Evolutionary conservation across 2,113 vertebrate species (phyloP).

Genomic region (Pomatostomus ruficeps): DNA sequence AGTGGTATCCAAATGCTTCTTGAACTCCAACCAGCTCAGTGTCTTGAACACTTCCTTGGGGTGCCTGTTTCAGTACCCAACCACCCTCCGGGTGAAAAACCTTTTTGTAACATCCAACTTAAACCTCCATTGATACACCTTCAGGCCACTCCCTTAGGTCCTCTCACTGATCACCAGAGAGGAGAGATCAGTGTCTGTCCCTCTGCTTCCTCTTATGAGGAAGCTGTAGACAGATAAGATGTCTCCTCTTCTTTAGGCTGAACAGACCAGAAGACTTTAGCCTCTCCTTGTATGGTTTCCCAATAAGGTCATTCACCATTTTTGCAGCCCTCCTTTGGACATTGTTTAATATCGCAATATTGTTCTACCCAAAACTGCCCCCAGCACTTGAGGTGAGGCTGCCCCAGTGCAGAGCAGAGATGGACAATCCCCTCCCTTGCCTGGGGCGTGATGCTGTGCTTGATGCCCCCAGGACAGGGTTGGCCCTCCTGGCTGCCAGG

Average conservation of each 20-base stretch:
- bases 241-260: not conserved
- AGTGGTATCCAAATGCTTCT: not conserved
- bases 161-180: not conserved
- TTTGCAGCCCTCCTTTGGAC: not conserved
- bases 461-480: rapidly evolving
- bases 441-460: rapidly evolving
- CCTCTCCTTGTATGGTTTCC: not conserved
- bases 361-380: rapidly evolving
- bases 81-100: not conserved
- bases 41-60: not conserved
- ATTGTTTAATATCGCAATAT: not conserved
- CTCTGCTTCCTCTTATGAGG: not conserved
- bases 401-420: rapidly evolving
- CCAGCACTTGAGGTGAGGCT: rapidly evolving
- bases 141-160: not conserved
- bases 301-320: not conserved
- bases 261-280: not conserved
- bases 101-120: not conserved
- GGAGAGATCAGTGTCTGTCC: not conserved
- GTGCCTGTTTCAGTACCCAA: not conserved
- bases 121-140: not conserved
- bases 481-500: not conserved
- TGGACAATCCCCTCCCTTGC: not conserved
- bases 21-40: not conserved
- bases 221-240: not conserved